These are phyloP conservation scores for Cichladusa arquata DNA, from an alignment of 2,113 vertebrate species.

Conservation along the genomic window DNA sequence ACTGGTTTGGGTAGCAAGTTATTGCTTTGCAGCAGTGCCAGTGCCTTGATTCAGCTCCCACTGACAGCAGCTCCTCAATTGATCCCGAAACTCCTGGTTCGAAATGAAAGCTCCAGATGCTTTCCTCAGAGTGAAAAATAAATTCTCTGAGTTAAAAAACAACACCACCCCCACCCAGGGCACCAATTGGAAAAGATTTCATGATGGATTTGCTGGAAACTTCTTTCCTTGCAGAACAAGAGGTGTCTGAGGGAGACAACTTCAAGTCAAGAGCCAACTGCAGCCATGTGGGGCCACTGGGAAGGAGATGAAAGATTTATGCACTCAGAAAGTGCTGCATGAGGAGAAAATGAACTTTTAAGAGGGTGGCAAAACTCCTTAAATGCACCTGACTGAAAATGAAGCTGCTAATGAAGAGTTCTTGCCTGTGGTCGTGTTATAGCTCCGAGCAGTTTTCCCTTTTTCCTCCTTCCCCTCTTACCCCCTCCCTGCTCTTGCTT, in stretches of 20 bases:
- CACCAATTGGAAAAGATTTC: not conserved
- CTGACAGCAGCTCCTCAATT: not conserved
- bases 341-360: not conserved
- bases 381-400: not conserved
- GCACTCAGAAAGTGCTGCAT: not conserved
- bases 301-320: not conserved
- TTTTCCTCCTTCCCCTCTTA: not conserved
- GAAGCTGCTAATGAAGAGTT: not conserved
- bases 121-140: not conserved
- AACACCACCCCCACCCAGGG: not conserved
- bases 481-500: not conserved
- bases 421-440: not conserved
- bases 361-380: not conserved
- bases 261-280: not conserved
- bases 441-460: not conserved
- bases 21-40: not conserved
- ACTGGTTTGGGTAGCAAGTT: not conserved
- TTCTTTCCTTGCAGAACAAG: not conserved
- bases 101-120: not conserved
- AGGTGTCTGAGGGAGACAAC: not conserved
- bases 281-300: not conserved
- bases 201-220: not conserved
- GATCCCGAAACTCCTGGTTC: not conserved
- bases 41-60: not conserved
- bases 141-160: not conserved